Conservation (phyloP, 2,797 vertebrate species). For the Notamacropus eugenii region DNA sequence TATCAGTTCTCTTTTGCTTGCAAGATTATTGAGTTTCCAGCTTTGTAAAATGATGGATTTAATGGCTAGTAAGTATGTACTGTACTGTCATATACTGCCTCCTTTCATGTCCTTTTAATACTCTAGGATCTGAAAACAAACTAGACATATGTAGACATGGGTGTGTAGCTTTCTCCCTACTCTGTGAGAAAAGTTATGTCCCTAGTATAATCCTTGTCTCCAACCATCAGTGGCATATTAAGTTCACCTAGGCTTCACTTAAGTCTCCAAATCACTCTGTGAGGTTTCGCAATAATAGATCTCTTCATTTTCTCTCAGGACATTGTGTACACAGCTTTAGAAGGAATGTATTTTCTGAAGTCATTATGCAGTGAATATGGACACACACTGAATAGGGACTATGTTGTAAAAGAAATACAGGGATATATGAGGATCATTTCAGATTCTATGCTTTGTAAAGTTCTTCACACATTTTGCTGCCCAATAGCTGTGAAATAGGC, state of each 20-base stretch:
- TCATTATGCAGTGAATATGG: neutral
- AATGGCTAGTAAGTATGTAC: neutral
- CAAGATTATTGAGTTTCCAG: neutral
- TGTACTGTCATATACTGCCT: neutral
- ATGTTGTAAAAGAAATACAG: neutral
- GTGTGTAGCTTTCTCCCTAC: neutral
- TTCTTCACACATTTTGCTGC: neutral
- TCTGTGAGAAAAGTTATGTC: neutral
- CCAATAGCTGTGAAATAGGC: neutral
- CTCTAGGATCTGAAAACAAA: neutral
- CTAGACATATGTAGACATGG: neutral
- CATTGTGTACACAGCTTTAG: neutral
- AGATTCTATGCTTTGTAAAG: neutral
- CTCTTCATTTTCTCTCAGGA: neutral
- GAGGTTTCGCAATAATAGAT: neutral
- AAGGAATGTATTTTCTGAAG: conserved; percentile 11
- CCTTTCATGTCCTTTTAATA: neutral
- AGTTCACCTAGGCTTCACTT: neutral
- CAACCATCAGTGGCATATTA: neutral
- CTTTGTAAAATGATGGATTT: neutral
- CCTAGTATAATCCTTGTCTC: neutral
- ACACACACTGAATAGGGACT: neutral
- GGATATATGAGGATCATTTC: neutral
- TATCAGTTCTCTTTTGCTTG: neutral
- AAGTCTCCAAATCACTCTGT: neutral